A percentile compares a stretch with the other conserved stretches of the same genome.
Conservation (phyloP, 2,797 vertebrate species). For the Esox lucius region DNA sequence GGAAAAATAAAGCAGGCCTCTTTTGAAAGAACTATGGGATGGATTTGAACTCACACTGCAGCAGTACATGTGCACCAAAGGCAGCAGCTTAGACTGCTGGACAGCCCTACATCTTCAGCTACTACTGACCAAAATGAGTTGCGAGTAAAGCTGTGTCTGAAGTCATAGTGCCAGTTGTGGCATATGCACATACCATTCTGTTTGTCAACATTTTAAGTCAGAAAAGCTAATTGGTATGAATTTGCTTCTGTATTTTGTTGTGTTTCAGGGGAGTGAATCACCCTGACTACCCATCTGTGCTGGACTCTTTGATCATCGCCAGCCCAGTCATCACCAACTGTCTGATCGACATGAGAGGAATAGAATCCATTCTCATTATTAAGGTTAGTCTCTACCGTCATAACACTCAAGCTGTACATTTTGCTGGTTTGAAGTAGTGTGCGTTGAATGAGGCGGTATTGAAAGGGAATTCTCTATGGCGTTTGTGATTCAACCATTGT, state of each 20-base stretch:
- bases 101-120: no score
- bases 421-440: not conserved
- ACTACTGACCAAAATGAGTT: not conserved
- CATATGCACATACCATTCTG: not conserved
- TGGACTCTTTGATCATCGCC: slow-evolving; percentile 48
- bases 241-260: slow-evolving; percentile 15
- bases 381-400: slow-evolving; percentile 38
- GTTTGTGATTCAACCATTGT: not conserved
- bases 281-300: slow-evolving; percentile 49
- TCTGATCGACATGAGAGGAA: slow-evolving; percentile 70
- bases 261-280: slow-evolving; percentile 46
- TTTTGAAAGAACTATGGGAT: no score
- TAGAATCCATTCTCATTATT: slow-evolving; percentile 62
- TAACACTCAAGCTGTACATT: not conserved
- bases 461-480: not conserved
- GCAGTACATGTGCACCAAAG: no score
- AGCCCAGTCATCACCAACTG: slow-evolving; percentile 66
- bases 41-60: no score
- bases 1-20: no score
- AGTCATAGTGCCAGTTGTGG: not conserved
- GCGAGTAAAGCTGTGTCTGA: not conserved
- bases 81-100: no score
- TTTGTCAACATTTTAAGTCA: not conserved
- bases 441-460: not conserved
- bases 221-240: not conserved